Evolutionary conservation across 2,797 vertebrate genomes (phyloP).

Genomic region (Heteromormyrus szaboi): DNA sequence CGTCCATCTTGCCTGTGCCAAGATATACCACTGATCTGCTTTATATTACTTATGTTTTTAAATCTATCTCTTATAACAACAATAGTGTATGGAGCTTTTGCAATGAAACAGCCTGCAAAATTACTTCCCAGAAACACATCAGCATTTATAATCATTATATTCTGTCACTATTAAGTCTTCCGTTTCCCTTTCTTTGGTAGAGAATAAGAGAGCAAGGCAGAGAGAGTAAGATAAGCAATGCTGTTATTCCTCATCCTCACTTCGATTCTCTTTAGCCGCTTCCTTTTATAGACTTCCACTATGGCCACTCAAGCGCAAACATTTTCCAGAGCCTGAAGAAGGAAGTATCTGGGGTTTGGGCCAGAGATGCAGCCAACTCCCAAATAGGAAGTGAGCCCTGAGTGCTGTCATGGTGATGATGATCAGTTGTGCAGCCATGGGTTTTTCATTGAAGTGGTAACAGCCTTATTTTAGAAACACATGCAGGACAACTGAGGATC

Average conservation of each 20-base stretch:
- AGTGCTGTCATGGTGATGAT: background rate
- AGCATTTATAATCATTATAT: background rate
- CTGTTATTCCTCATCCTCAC: background rate
- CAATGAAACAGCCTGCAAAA: background rate
- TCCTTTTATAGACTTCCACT: slow-evolving; percentile 22
- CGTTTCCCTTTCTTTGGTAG: background rate
- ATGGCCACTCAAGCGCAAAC: background rate
- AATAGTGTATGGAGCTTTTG: background rate
- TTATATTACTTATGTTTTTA: background rate
- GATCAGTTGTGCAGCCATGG: background rate
- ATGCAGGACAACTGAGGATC: background rate
- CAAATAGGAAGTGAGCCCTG: slow-evolving; percentile 11
- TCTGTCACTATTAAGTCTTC: no score
- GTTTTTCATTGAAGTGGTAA: background rate
- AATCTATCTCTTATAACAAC: background rate
- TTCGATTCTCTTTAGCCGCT: background rate
- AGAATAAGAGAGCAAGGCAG: background rate
- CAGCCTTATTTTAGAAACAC: background rate
- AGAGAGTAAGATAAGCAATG: background rate
- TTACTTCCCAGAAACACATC: background rate
- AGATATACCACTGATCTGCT: background rate
- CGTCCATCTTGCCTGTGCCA: background rate
- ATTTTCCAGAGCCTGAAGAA: slow-evolving; percentile 13
- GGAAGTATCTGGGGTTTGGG: background rate
- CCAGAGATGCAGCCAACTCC: slow-evolving; percentile 16